Conservation (phyloP, 2,888 invertebrate genomes). For the Clostera curtula region DNA sequence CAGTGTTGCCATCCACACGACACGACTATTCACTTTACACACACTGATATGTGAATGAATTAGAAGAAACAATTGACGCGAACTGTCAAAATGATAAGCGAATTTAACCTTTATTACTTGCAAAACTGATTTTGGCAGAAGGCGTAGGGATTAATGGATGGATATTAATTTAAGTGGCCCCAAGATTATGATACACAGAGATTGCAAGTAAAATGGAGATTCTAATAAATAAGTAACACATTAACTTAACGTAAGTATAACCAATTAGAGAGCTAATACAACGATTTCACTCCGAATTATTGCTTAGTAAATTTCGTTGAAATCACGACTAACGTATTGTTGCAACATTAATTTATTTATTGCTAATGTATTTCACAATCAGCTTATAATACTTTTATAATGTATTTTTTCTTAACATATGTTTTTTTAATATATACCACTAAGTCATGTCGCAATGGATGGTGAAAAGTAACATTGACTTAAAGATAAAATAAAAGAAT, state of each 20-base stretch:
- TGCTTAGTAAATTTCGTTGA: constrained; percentile 65
- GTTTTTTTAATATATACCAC: no score
- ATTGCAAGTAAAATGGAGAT: constrained; percentile 28
- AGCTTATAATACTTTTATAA: no score
- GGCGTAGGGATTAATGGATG: constrained; percentile 24
- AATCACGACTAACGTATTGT: constrained; percentile 27
- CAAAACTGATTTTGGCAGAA: constrained; percentile 19
- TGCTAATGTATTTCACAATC: constrained; percentile 28
- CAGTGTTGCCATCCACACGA: constrained; percentile 56
- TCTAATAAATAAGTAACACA: constrained; percentile 18
- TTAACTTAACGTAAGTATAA: constrained; percentile 19
- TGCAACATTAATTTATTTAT: constrained; percentile 33
- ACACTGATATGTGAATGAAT: constrained; percentile 60
- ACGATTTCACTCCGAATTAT: constrained; percentile 33
- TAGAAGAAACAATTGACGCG: constrained; percentile 19
- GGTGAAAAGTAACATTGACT: constrained; percentile 34
- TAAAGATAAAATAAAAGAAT: constrained; percentile 25
- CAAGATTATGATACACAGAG: constrained; percentile 48
- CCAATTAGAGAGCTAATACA: constrained; percentile 31
- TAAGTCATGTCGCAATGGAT: constrained; percentile 64
- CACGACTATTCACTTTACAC: constrained; percentile 58
- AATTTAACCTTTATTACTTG: constrained; percentile 15
- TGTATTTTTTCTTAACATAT: no score
- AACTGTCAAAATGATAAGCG: constrained; percentile 24
- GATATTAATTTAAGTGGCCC: constrained; percentile 42